These are phyloP conservation scores for Myotis davidii DNA, from an alignment of 2,113 vertebrate species.

Conservation along the genomic window DNA sequence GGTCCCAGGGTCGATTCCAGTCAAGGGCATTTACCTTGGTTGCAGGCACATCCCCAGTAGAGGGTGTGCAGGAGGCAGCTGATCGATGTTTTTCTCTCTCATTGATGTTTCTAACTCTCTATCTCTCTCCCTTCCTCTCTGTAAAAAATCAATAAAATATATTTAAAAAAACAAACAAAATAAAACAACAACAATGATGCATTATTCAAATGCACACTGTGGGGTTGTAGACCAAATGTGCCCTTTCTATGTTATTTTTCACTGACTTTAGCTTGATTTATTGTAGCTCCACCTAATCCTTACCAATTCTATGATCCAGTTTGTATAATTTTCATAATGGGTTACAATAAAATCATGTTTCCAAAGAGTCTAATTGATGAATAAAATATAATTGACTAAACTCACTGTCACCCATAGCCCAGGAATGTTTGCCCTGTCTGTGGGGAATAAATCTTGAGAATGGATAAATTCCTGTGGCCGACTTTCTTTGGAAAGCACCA, in stretches of 20 bases:
- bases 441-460: background rate
- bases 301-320: slow-evolving; percentile 20
- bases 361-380: background rate
- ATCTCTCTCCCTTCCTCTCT: no score
- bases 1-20: no score
- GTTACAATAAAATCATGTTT: slow-evolving; percentile 56
- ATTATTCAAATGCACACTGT: background rate
- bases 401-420: background rate
- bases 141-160: no score
- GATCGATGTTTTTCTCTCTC: no score
- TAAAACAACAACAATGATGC: background rate
- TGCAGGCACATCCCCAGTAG: no score
- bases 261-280: slow-evolving; percentile 9
- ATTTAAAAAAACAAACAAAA: no score
- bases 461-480: background rate
- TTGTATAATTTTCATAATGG: background rate
- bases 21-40: no score
- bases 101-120: no score
- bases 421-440: background rate
- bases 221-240: background rate
- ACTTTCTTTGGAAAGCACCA: background rate
- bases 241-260: background rate
- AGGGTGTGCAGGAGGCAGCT: no score
- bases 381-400: background rate
- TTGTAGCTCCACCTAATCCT: background rate